phyloP scores from a whole-genome alignment of 2,797 vertebrate genomes.

The Myoxocephalus aenaeus region DNA sequence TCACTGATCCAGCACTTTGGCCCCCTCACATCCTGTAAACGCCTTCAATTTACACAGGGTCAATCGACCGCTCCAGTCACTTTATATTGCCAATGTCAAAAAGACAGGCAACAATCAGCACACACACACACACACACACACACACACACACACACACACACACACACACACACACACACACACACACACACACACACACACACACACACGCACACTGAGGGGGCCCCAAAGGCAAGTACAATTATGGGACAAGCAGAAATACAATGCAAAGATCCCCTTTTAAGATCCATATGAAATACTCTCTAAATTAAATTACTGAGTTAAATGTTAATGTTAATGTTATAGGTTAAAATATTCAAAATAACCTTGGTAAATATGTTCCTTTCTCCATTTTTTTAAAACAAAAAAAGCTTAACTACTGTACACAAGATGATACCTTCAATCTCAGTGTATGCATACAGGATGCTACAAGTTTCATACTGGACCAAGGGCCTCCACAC shows the following conservation, averaged over 20 bases:
- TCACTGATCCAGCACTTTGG: constrained; percentile 78
- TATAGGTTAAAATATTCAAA: too few species aligned
- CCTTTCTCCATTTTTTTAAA: not conserved
- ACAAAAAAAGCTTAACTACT: not conserved
- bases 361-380: not conserved
- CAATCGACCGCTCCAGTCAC: constrained; percentile 63
- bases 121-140: constrained; percentile 2
- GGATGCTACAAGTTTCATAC: not conserved
- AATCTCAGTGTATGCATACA: not conserved
- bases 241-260: not conserved
- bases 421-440: not conserved
- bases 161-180: constrained; percentile 3
- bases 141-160: not conserved
- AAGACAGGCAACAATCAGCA: constrained; percentile 37
- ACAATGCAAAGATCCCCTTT: not conserved
- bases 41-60: constrained; percentile 56
- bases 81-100: constrained; percentile 63
- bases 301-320: not conserved
- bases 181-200: constrained; percentile 5
- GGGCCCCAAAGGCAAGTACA: too few species aligned
- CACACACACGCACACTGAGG: not conserved
- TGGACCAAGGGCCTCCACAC: not conserved
- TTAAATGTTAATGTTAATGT: too few species aligned
- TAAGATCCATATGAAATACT: not conserved
- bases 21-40: constrained; percentile 63